Percentiles rank a stretch among this genome's conserved stretches.
phyloP scores from a whole-genome alignment of 2,797 vertebrate genomes.

The Enoplosus armatus region DNA sequence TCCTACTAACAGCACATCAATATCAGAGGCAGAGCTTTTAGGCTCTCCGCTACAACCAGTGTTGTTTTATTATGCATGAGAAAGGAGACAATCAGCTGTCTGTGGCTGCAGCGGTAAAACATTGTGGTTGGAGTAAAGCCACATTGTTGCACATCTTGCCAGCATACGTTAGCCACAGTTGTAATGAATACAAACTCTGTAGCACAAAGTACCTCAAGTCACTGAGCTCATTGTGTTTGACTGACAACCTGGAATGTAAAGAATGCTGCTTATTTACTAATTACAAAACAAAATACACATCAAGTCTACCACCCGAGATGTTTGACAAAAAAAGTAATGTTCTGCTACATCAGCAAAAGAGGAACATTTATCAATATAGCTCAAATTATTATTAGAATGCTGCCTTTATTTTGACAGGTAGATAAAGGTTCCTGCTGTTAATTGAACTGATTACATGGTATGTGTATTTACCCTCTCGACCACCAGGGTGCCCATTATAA shows the following conservation, averaged over 20 bases:
- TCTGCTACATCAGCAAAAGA: neutral
- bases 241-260: conserved; percentile 29
- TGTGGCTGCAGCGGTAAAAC: conserved; percentile 61
- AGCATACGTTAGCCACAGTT: conserved; percentile 48
- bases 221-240: conserved; percentile 46
- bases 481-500: neutral
- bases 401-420: neutral
- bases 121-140: conserved; percentile 63
- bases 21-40: conserved; percentile 59
- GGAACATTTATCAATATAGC: too few relatives aligned
- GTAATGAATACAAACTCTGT: conserved; percentile 44
- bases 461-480: neutral
- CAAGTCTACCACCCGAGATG: neutral
- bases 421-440: neutral
- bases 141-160: conserved; percentile 53
- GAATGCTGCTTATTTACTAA: conserved; percentile 42
- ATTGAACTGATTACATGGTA: neutral
- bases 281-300: neutral
- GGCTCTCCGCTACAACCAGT: conserved; percentile 46
- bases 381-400: too few relatives aligned
- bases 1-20: conserved; percentile 50
- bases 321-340: neutral
- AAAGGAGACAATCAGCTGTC: conserved; percentile 59
- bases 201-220: conserved; percentile 35
- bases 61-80: conserved; percentile 82